Conservation (phyloP, 2,113 vertebrate species). For the Pachyramphus minor region DNA sequence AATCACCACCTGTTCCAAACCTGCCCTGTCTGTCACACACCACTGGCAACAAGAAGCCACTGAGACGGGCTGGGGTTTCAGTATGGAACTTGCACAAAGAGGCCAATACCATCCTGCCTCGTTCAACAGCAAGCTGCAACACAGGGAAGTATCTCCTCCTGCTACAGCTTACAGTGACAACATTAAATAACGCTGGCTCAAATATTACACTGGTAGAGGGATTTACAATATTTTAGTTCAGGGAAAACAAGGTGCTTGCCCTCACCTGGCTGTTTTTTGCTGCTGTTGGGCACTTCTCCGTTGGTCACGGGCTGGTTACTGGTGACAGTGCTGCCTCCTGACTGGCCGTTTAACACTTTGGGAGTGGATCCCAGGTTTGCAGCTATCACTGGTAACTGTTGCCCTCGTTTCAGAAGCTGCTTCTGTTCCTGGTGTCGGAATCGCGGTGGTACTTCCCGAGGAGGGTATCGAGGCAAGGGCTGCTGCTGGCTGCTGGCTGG, state of each 20-base stretch:
- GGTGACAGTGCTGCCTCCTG: conserved; percentile 69
- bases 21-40: accelerated
- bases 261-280: conserved; percentile 82
- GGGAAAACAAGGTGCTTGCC: not conserved
- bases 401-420: conserved; percentile 84
- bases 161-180: not conserved
- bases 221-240: not conserved
- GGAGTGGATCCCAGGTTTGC: conserved; percentile 86
- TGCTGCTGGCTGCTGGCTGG: conserved; percentile 80
- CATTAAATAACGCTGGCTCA: accelerated
- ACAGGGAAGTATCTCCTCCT: not conserved
- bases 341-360: conserved; percentile 74
- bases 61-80: not conserved
- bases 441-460: conserved; percentile 85
- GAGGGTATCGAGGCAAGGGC: conserved; percentile 82
- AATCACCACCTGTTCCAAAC: not conserved
- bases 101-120: not conserved
- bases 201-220: not conserved
- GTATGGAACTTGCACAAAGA: not conserved
- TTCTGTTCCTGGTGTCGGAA: conserved; percentile 88
- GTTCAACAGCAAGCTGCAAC: accelerated
- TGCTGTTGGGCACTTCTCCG: conserved; percentile 78
- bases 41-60: accelerated
- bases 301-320: conserved; percentile 72
- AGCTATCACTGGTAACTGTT: conserved; percentile 79